A percentile compares a stretch with the other conserved stretches of the same genome.
Conservation (phyloP, 1,140 invertebrate species). For the Psilanteris sp. region DNA sequence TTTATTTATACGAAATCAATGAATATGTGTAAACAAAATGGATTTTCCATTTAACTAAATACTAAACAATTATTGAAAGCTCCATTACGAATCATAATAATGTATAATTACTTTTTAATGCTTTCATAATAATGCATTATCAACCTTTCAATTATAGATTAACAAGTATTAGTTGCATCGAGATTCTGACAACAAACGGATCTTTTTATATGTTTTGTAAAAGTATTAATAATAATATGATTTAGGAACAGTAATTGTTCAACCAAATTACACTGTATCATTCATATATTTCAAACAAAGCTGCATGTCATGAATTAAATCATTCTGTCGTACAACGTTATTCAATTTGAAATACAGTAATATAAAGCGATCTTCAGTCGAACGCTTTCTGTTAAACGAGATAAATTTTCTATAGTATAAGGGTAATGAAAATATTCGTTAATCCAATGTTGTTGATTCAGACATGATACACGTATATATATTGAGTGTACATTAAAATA, state of each 20-base stretch:
- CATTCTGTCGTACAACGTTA: slow-evolving; percentile 27
- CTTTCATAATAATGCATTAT: no score
- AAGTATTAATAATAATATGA: no score
- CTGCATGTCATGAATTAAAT: slow-evolving; percentile 26
- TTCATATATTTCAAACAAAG: slow-evolving; percentile 21
- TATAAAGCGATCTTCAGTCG: slow-evolving; percentile 22
- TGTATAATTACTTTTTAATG: no score
- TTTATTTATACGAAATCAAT: no score
- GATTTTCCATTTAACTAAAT: no score
- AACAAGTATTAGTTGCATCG: no score
- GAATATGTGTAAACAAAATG: no score
- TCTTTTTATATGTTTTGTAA: no score
- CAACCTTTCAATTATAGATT: no score
- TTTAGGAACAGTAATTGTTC: slow-evolving; percentile 8
- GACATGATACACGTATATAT: background rate
- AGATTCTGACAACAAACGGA: no score
- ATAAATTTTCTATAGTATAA: slow-evolving; percentile 12
- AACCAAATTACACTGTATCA: slow-evolving; percentile 23
- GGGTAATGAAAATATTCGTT: slow-evolving; percentile 5
- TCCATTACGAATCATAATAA: no score
- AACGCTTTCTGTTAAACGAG: slow-evolving; percentile 31
- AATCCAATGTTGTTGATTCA: slow-evolving; percentile 4
- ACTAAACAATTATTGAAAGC: no score
- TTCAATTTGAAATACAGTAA: slow-evolving; percentile 39
- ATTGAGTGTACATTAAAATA: slow-evolving; percentile 1